Conservation (phyloP, 2,888 invertebrate species). For the Chrysolina americana region DNA sequence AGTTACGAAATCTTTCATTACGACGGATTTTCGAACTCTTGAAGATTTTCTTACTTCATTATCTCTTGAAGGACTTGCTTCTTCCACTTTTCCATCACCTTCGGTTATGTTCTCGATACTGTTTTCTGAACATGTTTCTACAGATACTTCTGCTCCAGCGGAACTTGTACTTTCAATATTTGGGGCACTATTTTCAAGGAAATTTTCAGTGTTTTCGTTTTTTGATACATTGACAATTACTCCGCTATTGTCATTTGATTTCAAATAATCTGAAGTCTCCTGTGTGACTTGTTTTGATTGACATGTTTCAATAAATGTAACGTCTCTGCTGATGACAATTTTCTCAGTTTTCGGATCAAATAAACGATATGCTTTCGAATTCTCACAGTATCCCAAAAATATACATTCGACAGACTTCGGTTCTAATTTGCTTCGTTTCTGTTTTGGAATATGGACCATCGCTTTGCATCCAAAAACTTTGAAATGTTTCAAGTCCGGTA, state of each 20-base stretch:
- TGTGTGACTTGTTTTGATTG: not conserved
- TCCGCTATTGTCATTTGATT: not conserved
- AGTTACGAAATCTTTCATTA: not conserved
- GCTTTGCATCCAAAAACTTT: slow-evolving; percentile 57
- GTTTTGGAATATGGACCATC: slow-evolving; percentile 59
- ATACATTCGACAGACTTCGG: slow-evolving; percentile 53
- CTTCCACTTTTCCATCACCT: not conserved
- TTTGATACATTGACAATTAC: not conserved
- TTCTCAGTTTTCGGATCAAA: not conserved
- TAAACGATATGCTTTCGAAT: slow-evolving; percentile 39
- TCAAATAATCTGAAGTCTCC: not conserved
- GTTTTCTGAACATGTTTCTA: not conserved
- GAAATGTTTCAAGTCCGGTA: slow-evolving; percentile 54
- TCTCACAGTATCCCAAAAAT: slow-evolving; percentile 51
- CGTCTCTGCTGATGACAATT: slow-evolving; percentile 1
- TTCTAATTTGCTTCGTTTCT: slow-evolving; percentile 58
- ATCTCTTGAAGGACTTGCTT: not conserved
- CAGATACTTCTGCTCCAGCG: not conserved
- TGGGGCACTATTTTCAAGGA: too few species aligned
- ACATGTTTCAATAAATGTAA: not conserved
- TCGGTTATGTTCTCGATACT: not conserved
- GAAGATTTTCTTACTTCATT: not conserved
- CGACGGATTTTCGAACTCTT: not conserved
- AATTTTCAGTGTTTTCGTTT: not conserved
- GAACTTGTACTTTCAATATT: not conserved